These are phyloP conservation scores for Sebastes variabilis DNA, from an alignment of 2,797 vertebrate species.

Conservation along the genomic window DNA sequence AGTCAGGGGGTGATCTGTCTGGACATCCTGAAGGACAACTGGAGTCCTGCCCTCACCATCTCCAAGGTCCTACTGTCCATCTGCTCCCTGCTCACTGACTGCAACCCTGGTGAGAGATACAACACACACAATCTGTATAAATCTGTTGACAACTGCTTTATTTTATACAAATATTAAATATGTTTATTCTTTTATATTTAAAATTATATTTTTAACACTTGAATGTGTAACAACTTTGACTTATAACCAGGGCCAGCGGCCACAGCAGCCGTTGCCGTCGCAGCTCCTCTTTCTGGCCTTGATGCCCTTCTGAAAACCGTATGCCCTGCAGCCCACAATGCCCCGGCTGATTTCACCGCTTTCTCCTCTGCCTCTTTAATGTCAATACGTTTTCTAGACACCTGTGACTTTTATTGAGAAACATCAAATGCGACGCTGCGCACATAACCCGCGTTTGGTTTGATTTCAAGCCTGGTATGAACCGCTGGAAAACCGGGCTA, in stretches of 20 bases:
- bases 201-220: neutral
- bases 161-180: neutral
- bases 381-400: no score
- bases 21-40: conserved; percentile 88
- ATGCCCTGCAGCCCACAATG: no score
- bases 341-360: no score
- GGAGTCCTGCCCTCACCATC: conserved; percentile 95
- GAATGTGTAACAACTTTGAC: neutral
- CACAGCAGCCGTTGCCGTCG: no score
- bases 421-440: no score
- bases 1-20: conserved; percentile 93
- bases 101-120: conserved; percentile 90
- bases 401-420: no score
- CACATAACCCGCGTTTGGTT: no score
- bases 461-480: no score
- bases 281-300: no score
- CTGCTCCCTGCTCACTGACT: conserved; percentile 96
- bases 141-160: neutral
- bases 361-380: no score
- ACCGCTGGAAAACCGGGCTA: fast-evolving
- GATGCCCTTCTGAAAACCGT: no score
- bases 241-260: no score
- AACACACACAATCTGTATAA: neutral
- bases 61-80: conserved; percentile 95
- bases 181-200: neutral